Evolutionary conservation across 2,888 invertebrate genomes (phyloP), one percentile per base, ranked within the genome.

Genomic region (Agrenia bidenticulata): DNA sequence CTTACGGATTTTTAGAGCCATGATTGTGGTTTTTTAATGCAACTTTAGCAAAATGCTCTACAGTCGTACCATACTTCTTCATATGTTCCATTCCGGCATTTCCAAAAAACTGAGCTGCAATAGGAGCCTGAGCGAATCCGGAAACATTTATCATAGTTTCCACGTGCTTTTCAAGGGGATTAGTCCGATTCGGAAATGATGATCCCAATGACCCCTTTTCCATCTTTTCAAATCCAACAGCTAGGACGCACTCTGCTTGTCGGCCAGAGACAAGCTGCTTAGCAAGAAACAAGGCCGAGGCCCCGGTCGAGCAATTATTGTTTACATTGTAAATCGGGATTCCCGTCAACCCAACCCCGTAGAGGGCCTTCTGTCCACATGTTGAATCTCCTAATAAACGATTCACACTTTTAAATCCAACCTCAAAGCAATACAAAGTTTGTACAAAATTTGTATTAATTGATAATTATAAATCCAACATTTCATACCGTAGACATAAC

Each of bases 191-290:
- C 57, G 83, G 83, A 76, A 84, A 89, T 85, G 88, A 77, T 39
- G 77, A 78, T 9, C 74, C 76, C 13, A 99, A 83, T 0, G 97
- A 94, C 0, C 98, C 98, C 15, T 87, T 85, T 74, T 95, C 89
- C 99, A 99, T 99, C 82, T 97, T 98, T 79, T 99, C 99, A 80
- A 99, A 99, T 2, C 99, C 99, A 32, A 97, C 82, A 1, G 96
- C 97, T 63, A 99, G 81, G 0, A 92, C 89, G 78, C 97, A 92
- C 77, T 96, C 90, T 17, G 88, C 87, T 77, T 87, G 84, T 13
- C 94, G 95, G 69, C 90, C 88, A 81, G 94, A 90, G n/a, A 99
- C 83, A 21, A 96, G 85, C 80, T 97, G 94, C 79, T 94, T 94
- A 0, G 89, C 94, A 78, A 99, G 83, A 78, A 89, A 86, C 2